These are phyloP conservation scores for Bunonema sp. DNA, from an alignment of 2,888 invertebrate genomes.

Conservation along the genomic window DNA sequence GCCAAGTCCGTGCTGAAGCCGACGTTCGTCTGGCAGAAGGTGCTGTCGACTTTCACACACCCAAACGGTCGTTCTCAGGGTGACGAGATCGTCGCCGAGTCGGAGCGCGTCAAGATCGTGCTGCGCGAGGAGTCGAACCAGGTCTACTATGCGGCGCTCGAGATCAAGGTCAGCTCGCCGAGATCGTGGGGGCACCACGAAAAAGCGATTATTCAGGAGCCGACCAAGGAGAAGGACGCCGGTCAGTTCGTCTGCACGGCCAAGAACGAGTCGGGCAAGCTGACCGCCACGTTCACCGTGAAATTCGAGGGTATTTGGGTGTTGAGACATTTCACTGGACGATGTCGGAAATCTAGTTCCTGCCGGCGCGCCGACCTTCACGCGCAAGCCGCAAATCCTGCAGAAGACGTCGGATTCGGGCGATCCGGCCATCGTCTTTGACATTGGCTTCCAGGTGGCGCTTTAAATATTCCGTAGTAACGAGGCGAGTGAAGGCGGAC, in stretches of 20 bases:
- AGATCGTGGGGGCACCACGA: neutral
- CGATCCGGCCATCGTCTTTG: conserved; percentile 45
- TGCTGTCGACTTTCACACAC: neutral
- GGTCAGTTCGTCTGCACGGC: conserved; percentile 45
- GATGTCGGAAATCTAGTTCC: conserved; percentile 22
- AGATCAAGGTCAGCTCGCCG: conserved; percentile 27
- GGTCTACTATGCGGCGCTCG: conserved; percentile 39
- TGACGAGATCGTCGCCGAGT: conserved; percentile 54
- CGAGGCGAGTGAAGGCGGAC: conserved; percentile 17
- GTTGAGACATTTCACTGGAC: neutral
- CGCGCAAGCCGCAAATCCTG: conserved; percentile 44
- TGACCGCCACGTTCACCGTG: conserved; percentile 45
- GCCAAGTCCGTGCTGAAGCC: conserved; percentile 82
- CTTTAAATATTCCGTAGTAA: neutral
- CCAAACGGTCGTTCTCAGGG: conserved; percentile 48
- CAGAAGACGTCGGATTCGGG: conserved; percentile 44
- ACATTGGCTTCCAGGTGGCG: conserved; percentile 39
- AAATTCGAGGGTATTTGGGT: conserved; percentile 38
- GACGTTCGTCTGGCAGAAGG: conserved; percentile 77
- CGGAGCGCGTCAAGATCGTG: conserved; percentile 42
- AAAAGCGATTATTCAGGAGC: conserved; percentile 56
- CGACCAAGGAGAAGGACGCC: conserved; percentile 60
- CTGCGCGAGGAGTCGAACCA: conserved; percentile 28
- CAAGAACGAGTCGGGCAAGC: conserved; percentile 44
- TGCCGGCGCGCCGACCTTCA: conserved; percentile 44